These are phyloP conservation scores for Sebastes reedi DNA, from an alignment of 2,797 vertebrate species.

Conservation along the genomic window DNA sequence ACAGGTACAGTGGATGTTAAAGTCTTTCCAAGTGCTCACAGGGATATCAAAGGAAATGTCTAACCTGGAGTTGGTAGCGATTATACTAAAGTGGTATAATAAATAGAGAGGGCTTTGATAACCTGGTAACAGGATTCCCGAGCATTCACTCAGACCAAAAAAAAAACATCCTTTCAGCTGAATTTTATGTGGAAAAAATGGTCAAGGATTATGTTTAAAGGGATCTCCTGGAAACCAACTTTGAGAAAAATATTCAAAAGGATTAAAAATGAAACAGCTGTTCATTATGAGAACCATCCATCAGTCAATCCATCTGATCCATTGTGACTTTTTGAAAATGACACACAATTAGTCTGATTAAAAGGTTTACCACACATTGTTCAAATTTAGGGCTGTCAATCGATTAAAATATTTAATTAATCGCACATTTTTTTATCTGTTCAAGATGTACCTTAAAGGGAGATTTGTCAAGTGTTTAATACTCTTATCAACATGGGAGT, in stretches of 20 bases:
- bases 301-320: background rate
- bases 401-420: background rate
- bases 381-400: background rate
- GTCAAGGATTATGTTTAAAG: background rate
- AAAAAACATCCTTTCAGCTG: conserved; percentile 11
- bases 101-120: background rate
- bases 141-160: background rate
- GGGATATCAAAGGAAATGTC: background rate
- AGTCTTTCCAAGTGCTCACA: background rate
- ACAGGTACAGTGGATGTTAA: conserved; percentile 82
- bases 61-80: background rate
- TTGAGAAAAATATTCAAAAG: background rate
- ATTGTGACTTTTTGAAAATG: background rate
- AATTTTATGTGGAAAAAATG: conserved; percentile 10
- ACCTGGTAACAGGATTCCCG: conserved; percentile 25
- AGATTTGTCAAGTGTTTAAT: no score
- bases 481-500: no score
- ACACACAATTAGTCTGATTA: background rate
- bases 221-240: conserved; percentile 1
- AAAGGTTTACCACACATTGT: background rate
- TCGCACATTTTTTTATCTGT: no score
- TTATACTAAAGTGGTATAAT: background rate
- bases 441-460: no score
- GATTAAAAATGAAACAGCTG: background rate
- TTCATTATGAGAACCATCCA: background rate